Conservation (phyloP, 2,113 vertebrate genomes). For the Myocastor coypus region DNA sequence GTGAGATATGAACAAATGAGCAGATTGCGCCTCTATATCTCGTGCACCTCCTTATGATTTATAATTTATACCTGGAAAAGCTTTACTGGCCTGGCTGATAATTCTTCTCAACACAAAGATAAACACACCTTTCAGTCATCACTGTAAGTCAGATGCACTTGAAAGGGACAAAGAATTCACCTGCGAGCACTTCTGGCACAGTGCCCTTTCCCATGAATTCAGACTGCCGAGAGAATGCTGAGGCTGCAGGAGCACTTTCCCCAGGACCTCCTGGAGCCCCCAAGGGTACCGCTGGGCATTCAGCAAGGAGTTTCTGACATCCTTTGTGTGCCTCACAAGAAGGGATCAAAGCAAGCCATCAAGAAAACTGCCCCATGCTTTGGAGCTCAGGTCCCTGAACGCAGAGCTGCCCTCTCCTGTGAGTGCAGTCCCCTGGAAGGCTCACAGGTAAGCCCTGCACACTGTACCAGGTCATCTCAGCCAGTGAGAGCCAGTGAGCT, state of each 20-base stretch:
- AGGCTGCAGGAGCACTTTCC: slow-evolving; percentile 78
- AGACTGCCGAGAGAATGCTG: slow-evolving; percentile 79
- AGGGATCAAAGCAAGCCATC: background rate
- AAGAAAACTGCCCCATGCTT: background rate
- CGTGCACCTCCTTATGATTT: slow-evolving; percentile 82
- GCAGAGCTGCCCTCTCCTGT: background rate
- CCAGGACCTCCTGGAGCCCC: slow-evolving; percentile 71
- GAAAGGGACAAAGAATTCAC: slow-evolving; percentile 87
- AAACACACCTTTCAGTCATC: slow-evolving; percentile 82
- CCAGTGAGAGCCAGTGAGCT: background rate
- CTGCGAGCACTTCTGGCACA: slow-evolving; percentile 87
- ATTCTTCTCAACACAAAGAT: slow-evolving; percentile 84
- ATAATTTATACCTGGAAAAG: slow-evolving; percentile 83
- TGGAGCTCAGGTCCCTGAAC: slow-evolving; percentile 46
- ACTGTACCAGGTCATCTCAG: background rate
- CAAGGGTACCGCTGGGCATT: slow-evolving; percentile 52
- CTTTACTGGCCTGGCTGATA: slow-evolving; percentile 86
- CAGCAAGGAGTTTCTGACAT: background rate
- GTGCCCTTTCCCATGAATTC: slow-evolving; percentile 83
- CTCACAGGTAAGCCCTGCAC: background rate
- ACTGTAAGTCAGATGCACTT: slow-evolving; percentile 84
- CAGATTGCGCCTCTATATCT: slow-evolving; percentile 78
- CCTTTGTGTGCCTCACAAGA: slow-evolving; percentile 42
- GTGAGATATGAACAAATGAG: slow-evolving; percentile 77
- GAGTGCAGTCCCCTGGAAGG: slow-evolving; percentile 10